A percentile compares a stretch with the other conserved stretches of the same genome.
phyloP scores from a whole-genome alignment of 2,113 vertebrate species.

The Gopherus evgoodei region DNA sequence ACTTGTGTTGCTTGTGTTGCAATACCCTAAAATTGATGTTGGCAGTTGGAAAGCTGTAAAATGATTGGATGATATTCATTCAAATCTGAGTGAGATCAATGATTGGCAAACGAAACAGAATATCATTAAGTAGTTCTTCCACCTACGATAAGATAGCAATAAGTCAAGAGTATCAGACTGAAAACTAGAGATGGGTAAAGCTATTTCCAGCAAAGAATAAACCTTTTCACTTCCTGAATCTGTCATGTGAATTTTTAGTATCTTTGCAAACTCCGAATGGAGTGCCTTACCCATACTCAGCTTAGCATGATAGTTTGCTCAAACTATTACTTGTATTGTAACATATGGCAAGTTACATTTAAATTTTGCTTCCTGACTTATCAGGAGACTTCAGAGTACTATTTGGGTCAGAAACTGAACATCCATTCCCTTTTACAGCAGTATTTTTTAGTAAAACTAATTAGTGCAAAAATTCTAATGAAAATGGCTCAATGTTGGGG shows the following conservation, averaged over 20 bases:
- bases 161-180: neutral
- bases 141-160: neutral
- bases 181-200: neutral
- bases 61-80: neutral
- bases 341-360: neutral
- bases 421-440: neutral
- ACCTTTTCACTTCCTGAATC: neutral
- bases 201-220: neutral
- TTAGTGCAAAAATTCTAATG: neutral
- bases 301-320: neutral
- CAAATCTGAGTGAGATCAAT: neutral
- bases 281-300: neutral
- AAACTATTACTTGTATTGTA: neutral
- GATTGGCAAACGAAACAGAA: neutral
- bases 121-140: neutral
- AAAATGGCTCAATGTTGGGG: neutral
- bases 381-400: neutral
- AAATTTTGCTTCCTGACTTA: neutral
- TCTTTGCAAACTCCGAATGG: neutral
- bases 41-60: neutral
- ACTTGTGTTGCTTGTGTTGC: neutral
- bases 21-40: neutral
- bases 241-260: neutral
- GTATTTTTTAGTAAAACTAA: neutral
- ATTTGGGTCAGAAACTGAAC: neutral